These are phyloP conservation scores for Cephalopachus bancanus DNA, from an alignment of 2,797 vertebrate genomes.

Conservation along the genomic window DNA sequence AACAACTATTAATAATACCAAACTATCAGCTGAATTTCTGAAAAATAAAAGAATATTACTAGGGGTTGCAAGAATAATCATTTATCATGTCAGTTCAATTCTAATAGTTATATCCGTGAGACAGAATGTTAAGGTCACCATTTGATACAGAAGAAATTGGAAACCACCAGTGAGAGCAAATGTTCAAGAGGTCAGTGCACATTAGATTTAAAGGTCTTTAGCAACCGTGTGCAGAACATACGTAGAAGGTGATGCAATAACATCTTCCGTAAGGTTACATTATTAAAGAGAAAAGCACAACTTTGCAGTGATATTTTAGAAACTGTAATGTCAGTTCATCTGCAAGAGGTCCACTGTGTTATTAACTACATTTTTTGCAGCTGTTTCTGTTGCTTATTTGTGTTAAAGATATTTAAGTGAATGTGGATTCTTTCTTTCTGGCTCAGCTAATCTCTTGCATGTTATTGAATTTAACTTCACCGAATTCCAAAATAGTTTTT, in stretches of 20 bases:
- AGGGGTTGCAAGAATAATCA: slow-evolving; percentile 60
- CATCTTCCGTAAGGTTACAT: slow-evolving; percentile 21
- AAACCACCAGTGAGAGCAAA: slow-evolving; percentile 73
- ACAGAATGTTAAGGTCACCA: slow-evolving; percentile 77
- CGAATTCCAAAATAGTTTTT: background rate
- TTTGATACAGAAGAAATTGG: slow-evolving; percentile 73
- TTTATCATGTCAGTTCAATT: slow-evolving; percentile 75
- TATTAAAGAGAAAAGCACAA: slow-evolving; percentile 76
- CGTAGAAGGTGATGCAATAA: slow-evolving; percentile 18
- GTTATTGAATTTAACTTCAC: background rate
- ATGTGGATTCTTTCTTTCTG: slow-evolving; percentile 38
- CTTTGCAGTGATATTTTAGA: slow-evolving; percentile 69
- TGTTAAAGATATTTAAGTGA: slow-evolving; percentile 39
- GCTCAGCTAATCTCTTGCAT: slow-evolving; percentile 38
- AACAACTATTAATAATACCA: slow-evolving; percentile 41
- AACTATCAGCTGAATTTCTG: slow-evolving; percentile 47
- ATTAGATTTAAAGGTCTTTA: slow-evolving; percentile 75
- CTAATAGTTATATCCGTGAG: slow-evolving; percentile 64
- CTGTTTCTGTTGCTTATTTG: slow-evolving; percentile 62
- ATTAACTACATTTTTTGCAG: slow-evolving; percentile 3
- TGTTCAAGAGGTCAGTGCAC: slow-evolving; percentile 69
- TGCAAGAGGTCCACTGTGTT: slow-evolving; percentile 33
- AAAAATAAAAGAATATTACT: slow-evolving; percentile 61
- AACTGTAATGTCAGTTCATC: slow-evolving; percentile 56
- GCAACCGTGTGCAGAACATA: slow-evolving; percentile 58